Conservation (phyloP, 1,140 invertebrate genomes). For the Diuraphis noxia region DNA sequence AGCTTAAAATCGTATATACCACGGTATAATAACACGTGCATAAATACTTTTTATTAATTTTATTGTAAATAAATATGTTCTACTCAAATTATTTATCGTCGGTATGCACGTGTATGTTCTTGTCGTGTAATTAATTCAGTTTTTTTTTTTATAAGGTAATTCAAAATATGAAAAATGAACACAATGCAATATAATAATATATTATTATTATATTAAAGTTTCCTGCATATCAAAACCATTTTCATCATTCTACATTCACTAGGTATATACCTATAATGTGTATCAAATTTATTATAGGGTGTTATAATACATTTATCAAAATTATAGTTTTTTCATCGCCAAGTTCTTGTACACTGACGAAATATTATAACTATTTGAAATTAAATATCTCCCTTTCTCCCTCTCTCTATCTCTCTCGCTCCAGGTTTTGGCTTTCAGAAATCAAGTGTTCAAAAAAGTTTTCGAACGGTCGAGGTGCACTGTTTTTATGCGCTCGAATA, state of each 20-base stretch:
- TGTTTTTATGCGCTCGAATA: neutral
- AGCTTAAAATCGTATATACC: neutral
- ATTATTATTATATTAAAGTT: neutral
- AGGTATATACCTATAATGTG: neutral
- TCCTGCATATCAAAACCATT: neutral
- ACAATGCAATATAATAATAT: neutral
- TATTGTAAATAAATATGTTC: neutral
- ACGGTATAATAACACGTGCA: neutral
- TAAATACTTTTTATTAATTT: neutral
- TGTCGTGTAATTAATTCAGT: neutral
- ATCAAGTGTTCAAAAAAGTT: neutral
- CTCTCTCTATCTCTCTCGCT: neutral
- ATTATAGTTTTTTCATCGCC: neutral
- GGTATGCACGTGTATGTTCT: neutral
- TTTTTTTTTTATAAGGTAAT: neutral
- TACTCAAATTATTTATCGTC: neutral
- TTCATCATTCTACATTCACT: neutral
- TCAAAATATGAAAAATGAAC: neutral
- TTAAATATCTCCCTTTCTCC: neutral
- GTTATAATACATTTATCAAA: neutral
- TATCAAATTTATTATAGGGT: neutral
- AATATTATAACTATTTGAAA: neutral
- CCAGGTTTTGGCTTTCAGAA: neutral
- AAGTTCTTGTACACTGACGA: neutral
- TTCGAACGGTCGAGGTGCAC: neutral